Evolutionary conservation across 2,113 vertebrate genomes (phyloP), one percentile per base, ranked within the genome.

Genomic region (Pao palembangensis): DNA sequence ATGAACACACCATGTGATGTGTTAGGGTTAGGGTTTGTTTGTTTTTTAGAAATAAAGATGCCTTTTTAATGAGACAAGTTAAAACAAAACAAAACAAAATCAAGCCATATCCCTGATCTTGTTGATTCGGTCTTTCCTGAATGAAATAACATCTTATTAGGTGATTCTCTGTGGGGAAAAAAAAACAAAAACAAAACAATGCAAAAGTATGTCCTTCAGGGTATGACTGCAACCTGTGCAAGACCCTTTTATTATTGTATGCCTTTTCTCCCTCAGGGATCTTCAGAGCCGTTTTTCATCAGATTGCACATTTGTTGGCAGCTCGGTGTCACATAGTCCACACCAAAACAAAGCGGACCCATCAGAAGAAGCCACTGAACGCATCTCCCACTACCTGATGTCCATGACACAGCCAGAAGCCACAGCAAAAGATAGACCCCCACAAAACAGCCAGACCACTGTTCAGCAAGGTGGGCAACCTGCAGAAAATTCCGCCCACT

Each of bases 401-500:
- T 83, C 84, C 17, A 64, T 88, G 20, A 55, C 8, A 10, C 67
- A 28, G 44, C 2, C 1, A 0, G 55, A 66, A 25, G 43, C 20
- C 16, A 0, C 50, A 58, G 50, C 25, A 16, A 43, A 23, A 43
- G 71, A 53, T 1, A 38, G 10, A 25, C 5, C 38, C 23, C 50
- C 31, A 6, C 51, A 16, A 53, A 44, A 6, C 87, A 72, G 86
- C 85, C 61, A 12, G 28, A 17, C 4, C 38, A 8, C 61, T 5
- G 19, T 8, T 48, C 41, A 34, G n/a, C 38, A 0, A 46, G 41
- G 53, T 0, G 19, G 1, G 88, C 58, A 82, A 92, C 72, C 87
- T 90, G 1, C 52, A 92, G 31, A 44, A 17, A 15, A 17, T 44
- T 1, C 16, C 1, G 13, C 14, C 16, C 5, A 6, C 43, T 2